These are phyloP conservation scores for Junonia oenone DNA, from an alignment of 2,888 invertebrate genomes.

Conservation along the genomic window DNA sequence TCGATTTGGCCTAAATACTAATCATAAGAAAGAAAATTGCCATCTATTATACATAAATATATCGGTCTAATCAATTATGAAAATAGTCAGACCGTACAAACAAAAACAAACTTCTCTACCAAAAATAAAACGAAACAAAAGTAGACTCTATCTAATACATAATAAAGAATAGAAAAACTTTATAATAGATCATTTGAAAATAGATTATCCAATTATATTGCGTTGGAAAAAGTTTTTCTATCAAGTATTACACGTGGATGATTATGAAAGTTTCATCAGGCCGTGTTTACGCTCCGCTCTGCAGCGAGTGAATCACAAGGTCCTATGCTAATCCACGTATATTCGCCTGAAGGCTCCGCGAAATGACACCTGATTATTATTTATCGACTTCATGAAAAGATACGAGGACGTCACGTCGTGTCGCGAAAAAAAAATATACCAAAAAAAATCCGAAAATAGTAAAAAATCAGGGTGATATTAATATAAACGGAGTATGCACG, in stretches of 20 bases:
- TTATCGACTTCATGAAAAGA: conserved; percentile 44
- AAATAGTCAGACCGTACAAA: background rate
- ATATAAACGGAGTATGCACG: conserved; percentile 60
- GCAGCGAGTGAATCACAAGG: conserved; percentile 43
- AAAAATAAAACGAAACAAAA: background rate
- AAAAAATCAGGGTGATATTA: conserved; percentile 68
- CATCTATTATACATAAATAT: too few species aligned
- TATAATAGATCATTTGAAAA: conserved; percentile 11
- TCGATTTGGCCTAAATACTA: too few species aligned
- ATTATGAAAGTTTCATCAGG: conserved; percentile 47
- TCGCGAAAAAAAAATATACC: conserved; percentile 42
- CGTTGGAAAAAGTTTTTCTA: conserved; percentile 43
- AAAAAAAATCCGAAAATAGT: conserved; percentile 47
- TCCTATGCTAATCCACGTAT: conserved; percentile 45
- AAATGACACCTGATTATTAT: conserved; percentile 32
- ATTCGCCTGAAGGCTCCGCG: conserved; percentile 35
- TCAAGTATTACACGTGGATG: conserved; percentile 44
- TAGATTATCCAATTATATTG: conserved; percentile 19
- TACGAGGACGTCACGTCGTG: conserved; percentile 56
- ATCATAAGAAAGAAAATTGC: too few species aligned
- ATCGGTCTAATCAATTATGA: too few species aligned
- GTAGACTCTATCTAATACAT: background rate
- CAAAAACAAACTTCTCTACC: background rate
- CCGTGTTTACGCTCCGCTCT: conserved; percentile 32
- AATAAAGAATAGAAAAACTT: background rate